Base-by-base conservation (phyloP, 2,888 invertebrate genomes). In the Ptychoptera albimana region DNA sequence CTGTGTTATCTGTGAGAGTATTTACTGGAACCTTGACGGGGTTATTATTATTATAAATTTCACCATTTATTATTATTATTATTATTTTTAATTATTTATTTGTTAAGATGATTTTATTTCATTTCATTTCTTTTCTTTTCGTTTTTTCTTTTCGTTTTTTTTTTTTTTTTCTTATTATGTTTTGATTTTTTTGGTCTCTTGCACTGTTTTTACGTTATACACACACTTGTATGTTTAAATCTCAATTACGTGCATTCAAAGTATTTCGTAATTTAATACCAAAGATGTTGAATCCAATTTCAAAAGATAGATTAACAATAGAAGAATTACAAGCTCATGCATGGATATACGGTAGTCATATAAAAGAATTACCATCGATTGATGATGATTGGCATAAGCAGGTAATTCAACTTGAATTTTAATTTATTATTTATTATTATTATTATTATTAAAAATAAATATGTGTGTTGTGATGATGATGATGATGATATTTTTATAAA, bases 181-280 rank as follows among this genome's bases (percentile, higher is more conserved):
- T 23, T 23, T 23, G 23, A 8, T 11, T 35, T 32, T 15, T 16
- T 35, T 12, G 32, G 12, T 12, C n/a, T 1, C n/a, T 30, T 16
- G 15, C 29, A 34, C 32, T 32, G 11, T 41, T 31, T 39, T 39
- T 11, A 13, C 12, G 16, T 31, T 39, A 23, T 11, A 13, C 12
- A 12, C 31, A 9, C 13, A 30, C 13, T 41, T 41, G 9, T 34
- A n/a, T 14, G 14, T 37, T n/a, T 15, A 37, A 9, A 12, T 9
- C 14, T 9, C 30, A 40, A 40, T 40, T 14, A 23, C 23, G 23
- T 23, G 23, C 23, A 23, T 23, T 5, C 23, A 34, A 9, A 53
- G 53, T 50, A 38, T 51, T 52, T 48, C 49, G 49, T 44, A 51
- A 52, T 49, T 48, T 52, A 44, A 49, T 53, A 45, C 46, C 47